Conservation (phyloP, 1,140 invertebrate genomes). For the Pinna nobilis region DNA sequence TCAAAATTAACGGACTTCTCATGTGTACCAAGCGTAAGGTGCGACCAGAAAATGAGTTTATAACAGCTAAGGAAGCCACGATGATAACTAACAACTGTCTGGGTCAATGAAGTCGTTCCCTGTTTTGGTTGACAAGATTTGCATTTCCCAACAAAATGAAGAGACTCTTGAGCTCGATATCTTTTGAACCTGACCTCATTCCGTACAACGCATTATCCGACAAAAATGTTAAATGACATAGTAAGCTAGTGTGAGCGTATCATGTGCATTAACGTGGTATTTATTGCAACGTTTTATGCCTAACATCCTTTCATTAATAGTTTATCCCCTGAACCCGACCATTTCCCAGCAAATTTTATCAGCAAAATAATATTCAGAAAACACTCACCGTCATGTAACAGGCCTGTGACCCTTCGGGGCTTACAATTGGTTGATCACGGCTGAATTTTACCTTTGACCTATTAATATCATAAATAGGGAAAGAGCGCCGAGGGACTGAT, state of each 20-base stretch:
- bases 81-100: too few relatives aligned
- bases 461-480: too few relatives aligned
- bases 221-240: constrained; percentile 28
- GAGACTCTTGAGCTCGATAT: background rate
- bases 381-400: constrained; percentile 79
- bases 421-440: constrained; percentile 66
- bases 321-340: constrained; percentile 56
- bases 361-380: constrained; percentile 79
- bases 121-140: too few relatives aligned
- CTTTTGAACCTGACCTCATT: constrained; percentile 50
- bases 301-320: too few relatives aligned
- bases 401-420: constrained; percentile 76
- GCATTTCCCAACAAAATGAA: too few relatives aligned
- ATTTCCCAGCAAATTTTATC: constrained; percentile 77
- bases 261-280: constrained; percentile 43
- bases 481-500: too few relatives aligned
- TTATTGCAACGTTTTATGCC: too few relatives aligned
- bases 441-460: constrained; percentile 64
- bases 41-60: too few relatives aligned
- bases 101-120: too few relatives aligned
- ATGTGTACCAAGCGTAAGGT: too few relatives aligned
- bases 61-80: too few relatives aligned
- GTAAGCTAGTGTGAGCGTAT: constrained; percentile 30
- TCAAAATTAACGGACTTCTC: too few relatives aligned
- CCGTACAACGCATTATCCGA: constrained; percentile 61